Evolutionary conservation across 2,113 vertebrate genomes (phyloP).

Genomic region (Oreocharis arfaki): DNA sequence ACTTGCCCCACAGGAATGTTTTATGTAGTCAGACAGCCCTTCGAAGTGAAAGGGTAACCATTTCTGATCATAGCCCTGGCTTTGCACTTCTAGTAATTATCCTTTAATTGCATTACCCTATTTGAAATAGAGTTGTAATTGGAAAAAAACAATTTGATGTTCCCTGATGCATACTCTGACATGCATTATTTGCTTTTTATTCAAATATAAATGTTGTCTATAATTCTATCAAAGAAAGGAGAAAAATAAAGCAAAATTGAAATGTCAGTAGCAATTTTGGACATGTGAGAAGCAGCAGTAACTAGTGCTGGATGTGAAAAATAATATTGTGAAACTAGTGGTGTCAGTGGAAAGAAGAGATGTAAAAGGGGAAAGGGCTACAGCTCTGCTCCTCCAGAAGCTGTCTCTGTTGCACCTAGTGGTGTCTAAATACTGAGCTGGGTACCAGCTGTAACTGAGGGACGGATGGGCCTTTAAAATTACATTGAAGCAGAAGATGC

Average conservation of each 20-base stretch:
- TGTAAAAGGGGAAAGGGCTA: not conserved
- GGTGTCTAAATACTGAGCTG: conserved; percentile 73
- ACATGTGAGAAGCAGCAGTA: conserved; percentile 74
- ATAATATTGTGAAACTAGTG: conserved; percentile 58
- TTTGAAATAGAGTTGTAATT: conserved; percentile 79
- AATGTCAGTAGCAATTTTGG: conserved; percentile 93
- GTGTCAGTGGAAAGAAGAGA: conserved; percentile 10
- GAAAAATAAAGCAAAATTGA: conserved; percentile 80
- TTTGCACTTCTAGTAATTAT: conserved; percentile 78
- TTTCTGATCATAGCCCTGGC: conserved; percentile 78
- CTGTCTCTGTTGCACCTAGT: conserved; percentile 44
- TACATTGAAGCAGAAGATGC: not conserved
- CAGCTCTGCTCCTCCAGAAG: conserved; percentile 38
- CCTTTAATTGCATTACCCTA: conserved; percentile 79
- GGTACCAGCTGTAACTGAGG: conserved; percentile 74
- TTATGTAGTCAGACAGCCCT: conserved; percentile 70
- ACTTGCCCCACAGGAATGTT: conserved; percentile 60
- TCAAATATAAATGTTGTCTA: conserved; percentile 88
- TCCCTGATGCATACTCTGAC: conserved; percentile 70
- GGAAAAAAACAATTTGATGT: conserved; percentile 72
- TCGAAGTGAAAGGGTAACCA: conserved; percentile 71
- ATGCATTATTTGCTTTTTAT: conserved; percentile 80
- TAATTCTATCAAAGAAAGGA: conserved; percentile 80
- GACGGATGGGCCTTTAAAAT: conserved; percentile 76
- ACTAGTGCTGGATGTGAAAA: conserved; percentile 55